Base-by-base conservation (phyloP, 2,888 invertebrate genomes). In the Formica aserva region DNA sequence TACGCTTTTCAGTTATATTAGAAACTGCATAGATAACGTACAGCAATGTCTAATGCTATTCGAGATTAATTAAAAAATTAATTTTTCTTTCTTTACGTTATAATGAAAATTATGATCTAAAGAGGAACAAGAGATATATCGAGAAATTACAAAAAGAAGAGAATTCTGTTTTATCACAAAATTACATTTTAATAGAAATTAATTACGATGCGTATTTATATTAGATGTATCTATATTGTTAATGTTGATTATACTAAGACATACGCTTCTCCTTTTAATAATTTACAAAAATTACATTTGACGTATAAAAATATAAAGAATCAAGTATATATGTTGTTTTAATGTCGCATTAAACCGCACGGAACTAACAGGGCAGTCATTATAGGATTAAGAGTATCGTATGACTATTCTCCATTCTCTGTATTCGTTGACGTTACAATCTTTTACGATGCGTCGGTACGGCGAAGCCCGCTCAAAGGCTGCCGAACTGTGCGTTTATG, bases 401-500 rank as follows among this genome's bases (percentile, higher is more conserved):
- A 72, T 78, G 26, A 72, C 45, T 48, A 55, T 45, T 62, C 72
- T 71, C 22, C 77, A 77, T 69, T 76, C 66, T 71, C 71, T 32
- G 71, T 32, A 45, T 11, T 71, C 72, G 72, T 13, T 72, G 72
- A 26, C 60, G 45, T 78, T 78, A 78, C 71, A 18, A 72, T 72
- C 78, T 78, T 78, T 71, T 72, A 78, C 48, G 78, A 78, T 5
- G 26, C 72, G 45, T 57, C 45, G 78, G 60, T 32, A 71, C 32
- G 71, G 22, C 71, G 32, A 45, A 32, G 15, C 57, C 41, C 60
- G 55, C 60, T 71, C 71, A 78, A 78, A 78, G 71, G 22, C 78
- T 60, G 71, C 71, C 78, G 78, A 78, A 62, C 45, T 62, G 76
- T 81, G 67, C 26, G 57, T 78, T 78, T 74, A 57, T 55, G 65